Conservation (phyloP, 2,113 vertebrate genomes). For the Amblyopsis rosae region DNA sequence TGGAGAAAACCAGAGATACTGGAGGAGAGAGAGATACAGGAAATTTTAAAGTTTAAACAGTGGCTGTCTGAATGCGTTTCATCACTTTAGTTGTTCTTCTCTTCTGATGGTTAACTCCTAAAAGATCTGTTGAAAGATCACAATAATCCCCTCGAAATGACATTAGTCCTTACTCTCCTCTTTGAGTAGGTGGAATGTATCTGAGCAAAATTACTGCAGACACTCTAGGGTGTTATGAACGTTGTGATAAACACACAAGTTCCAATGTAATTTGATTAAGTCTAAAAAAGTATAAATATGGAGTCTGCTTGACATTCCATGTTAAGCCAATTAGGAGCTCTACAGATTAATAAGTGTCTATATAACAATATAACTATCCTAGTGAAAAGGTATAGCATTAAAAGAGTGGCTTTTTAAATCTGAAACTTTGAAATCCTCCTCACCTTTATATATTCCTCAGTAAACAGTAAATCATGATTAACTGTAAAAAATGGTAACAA, state of each 20-base stretch:
- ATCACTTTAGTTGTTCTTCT: slow-evolving; percentile 68
- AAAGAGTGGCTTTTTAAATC: slow-evolving; percentile 11
- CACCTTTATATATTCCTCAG: not conserved
- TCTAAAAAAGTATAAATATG: slow-evolving; percentile 75
- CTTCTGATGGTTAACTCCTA: slow-evolving; percentile 67
- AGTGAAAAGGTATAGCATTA: slow-evolving; percentile 30
- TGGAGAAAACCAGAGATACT: slow-evolving; percentile 64
- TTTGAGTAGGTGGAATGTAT: slow-evolving; percentile 79
- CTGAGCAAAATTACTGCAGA: slow-evolving; percentile 79
- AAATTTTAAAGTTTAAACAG: slow-evolving; percentile 74
- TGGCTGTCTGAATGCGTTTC: slow-evolving; percentile 63
- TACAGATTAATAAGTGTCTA: slow-evolving; percentile 53
- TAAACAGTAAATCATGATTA: no score
- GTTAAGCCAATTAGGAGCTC: slow-evolving; percentile 70
- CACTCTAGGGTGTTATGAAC: slow-evolving; percentile 75
- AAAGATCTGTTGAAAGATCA: slow-evolving; percentile 77
- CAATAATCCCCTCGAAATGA: slow-evolving; percentile 82
- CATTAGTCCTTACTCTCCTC: slow-evolving; percentile 77
- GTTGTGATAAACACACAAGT: slow-evolving; percentile 76
- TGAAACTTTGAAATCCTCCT: slow-evolving; percentile 19
- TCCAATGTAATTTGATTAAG: slow-evolving; percentile 79
- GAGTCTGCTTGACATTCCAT: slow-evolving; percentile 54
- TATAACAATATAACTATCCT: slow-evolving; percentile 49
- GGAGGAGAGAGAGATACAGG: slow-evolving; percentile 52
- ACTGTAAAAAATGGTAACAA: no score